phyloP scores from a whole-genome alignment of 2,113 vertebrate species.

The Rhizomys pruinosus region DNA sequence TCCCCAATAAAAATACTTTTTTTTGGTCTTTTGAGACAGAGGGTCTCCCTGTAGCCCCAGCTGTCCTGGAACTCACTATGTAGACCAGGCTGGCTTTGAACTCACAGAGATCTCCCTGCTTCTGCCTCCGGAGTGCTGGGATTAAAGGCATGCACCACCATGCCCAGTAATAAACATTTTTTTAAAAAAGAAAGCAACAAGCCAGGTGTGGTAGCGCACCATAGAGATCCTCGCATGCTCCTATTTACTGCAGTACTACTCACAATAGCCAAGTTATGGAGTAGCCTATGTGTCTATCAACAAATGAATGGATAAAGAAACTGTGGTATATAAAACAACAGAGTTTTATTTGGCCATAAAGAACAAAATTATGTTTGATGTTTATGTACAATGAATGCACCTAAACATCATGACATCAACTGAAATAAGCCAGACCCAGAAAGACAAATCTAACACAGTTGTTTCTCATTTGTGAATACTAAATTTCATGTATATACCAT shows the following conservation, averaged over 20 bases:
- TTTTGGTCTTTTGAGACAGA: too few species aligned
- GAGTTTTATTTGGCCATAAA: neutral
- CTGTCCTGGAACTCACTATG: too few species aligned
- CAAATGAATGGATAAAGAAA: neutral
- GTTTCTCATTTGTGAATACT: neutral
- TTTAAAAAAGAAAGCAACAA: too few species aligned
- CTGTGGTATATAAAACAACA: neutral
- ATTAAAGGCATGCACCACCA: too few species aligned
- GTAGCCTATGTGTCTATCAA: neutral
- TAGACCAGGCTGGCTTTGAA: too few species aligned
- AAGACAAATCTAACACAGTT: neutral
- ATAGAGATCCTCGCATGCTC: neutral
- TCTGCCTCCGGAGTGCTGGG: too few species aligned
- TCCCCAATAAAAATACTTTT: too few species aligned
- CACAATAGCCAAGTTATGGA: neutral
- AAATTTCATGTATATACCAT: neutral
- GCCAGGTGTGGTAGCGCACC: accelerated
- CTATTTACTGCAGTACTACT: neutral
- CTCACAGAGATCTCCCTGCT: too few species aligned
- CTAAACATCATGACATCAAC: neutral
- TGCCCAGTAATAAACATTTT: neutral
- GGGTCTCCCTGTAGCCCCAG: too few species aligned
- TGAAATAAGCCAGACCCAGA: neutral
- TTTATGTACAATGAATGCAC: neutral
- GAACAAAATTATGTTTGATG: neutral